Conservation (phyloP, 2,113 vertebrate genomes). For the Ovis canadensis region DNA sequence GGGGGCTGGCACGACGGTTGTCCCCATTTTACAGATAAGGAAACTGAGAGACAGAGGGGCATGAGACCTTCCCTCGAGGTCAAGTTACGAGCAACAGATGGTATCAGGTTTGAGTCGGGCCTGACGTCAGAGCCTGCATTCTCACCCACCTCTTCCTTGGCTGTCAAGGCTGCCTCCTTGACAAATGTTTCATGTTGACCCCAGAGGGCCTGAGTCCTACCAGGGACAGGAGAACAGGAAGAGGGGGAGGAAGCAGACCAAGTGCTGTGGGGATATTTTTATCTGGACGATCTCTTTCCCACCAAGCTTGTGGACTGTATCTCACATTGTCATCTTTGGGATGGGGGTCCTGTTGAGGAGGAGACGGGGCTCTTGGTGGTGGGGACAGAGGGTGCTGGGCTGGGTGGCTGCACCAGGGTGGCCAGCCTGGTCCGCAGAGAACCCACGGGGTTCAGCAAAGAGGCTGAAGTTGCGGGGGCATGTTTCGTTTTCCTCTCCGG, state of each 20-base stretch:
- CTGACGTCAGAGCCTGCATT: rapidly evolving
- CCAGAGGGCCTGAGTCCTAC: neutral
- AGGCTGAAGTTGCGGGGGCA: rapidly evolving
- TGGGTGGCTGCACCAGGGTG: neutral
- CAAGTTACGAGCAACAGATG: neutral
- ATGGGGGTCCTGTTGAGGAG: rapidly evolving
- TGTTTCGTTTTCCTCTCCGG: neutral
- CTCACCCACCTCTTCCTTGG: neutral
- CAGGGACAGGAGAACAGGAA: neutral
- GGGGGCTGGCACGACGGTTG: rapidly evolving
- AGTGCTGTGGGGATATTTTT: neutral
- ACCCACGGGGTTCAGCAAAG: rapidly evolving
- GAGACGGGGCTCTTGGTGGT: too few species aligned
- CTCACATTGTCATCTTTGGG: neutral
- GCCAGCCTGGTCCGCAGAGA: neutral
- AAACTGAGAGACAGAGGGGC: neutral
- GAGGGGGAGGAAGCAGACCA: neutral
- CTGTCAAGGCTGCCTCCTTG: neutral
- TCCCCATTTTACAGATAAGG: neutral
- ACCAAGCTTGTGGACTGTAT: neutral
- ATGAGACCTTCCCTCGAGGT: neutral
- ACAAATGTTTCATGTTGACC: neutral
- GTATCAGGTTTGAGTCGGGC: neutral
- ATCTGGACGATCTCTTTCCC: neutral
- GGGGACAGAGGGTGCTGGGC: neutral